Percentiles rank a stretch among this genome's conserved stretches.
Conservation (phyloP, 2,113 vertebrate species). For the Shinisaurus crocodilurus region DNA sequence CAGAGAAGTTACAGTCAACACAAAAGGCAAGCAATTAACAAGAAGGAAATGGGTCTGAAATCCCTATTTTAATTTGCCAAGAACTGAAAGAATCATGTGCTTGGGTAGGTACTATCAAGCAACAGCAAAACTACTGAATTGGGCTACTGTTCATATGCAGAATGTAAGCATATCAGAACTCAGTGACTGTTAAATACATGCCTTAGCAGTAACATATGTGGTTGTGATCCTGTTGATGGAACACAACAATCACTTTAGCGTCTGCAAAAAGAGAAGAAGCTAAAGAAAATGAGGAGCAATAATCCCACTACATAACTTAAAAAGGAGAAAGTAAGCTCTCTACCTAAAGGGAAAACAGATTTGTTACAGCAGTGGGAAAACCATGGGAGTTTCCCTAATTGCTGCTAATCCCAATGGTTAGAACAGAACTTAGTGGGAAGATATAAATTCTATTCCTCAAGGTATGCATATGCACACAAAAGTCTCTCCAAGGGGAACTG, state of each 20-base stretch:
- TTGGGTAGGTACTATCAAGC: not conserved
- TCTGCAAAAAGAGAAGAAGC: not conserved
- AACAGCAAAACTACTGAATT: not conserved
- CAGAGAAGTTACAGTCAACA: not conserved
- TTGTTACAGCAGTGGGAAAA: not conserved
- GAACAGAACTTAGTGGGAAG: not conserved
- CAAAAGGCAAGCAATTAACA: not conserved
- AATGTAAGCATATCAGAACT: not conserved
- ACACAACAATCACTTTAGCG: not conserved
- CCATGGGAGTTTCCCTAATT: not conserved
- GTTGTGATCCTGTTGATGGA: not conserved
- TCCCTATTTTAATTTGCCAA: not conserved
- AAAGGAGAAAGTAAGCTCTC: not conserved
- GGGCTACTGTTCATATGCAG: not conserved
- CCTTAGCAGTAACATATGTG: not conserved
- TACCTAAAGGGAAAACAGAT: not conserved
- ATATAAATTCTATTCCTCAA: not conserved
- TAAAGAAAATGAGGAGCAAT: not conserved
- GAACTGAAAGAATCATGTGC: not conserved
- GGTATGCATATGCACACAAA: not conserved
- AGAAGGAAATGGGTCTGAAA: not conserved
- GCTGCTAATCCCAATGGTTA: not conserved
- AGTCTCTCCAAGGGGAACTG: not conserved
- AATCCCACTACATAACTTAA: not conserved
- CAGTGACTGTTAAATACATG: not conserved